These are phyloP conservation scores for Tuberolachnus salignus DNA, from an alignment of 2,888 invertebrate species.

Conservation along the genomic window DNA sequence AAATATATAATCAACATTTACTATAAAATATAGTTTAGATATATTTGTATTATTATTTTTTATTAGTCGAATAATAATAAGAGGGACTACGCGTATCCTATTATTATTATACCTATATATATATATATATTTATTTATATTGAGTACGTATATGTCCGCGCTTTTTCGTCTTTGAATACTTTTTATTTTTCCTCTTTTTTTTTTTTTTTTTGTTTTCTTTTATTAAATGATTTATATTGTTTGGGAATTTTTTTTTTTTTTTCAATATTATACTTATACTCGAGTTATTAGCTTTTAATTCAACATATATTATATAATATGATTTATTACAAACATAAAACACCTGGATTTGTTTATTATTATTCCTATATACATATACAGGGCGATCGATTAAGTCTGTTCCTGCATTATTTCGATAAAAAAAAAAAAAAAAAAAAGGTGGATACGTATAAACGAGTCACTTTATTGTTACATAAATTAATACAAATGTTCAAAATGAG, in stretches of 20 bases:
- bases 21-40: not conserved
- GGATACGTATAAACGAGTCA: too few relatives aligned
- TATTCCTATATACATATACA: too few relatives aligned
- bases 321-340: conserved; percentile 44
- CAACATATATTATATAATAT: conserved; percentile 23
- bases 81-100: conserved; percentile 10
- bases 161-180: conserved; percentile 22
- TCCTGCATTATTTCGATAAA: too few relatives aligned
- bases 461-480: too few relatives aligned
- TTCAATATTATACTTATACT: conserved; percentile 2
- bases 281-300: conserved; percentile 49
- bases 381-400: too few relatives aligned
- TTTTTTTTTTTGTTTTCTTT: conserved; percentile 54
- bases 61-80: too few relatives aligned
- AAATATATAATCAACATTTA: too few relatives aligned
- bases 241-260: conserved; percentile 38
- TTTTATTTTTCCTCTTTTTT: not conserved
- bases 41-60: not conserved
- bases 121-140: not conserved
- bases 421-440: too few relatives aligned
- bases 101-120: not conserved
- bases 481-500: too few relatives aligned
- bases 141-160: not conserved
- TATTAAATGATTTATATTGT: conserved; percentile 57
- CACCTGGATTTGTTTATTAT: conserved; percentile 11